Percentiles rank a stretch among this genome's conserved stretches.
phyloP scores from a whole-genome alignment of 2,888 invertebrate genomes.

The Papilio protenor region DNA sequence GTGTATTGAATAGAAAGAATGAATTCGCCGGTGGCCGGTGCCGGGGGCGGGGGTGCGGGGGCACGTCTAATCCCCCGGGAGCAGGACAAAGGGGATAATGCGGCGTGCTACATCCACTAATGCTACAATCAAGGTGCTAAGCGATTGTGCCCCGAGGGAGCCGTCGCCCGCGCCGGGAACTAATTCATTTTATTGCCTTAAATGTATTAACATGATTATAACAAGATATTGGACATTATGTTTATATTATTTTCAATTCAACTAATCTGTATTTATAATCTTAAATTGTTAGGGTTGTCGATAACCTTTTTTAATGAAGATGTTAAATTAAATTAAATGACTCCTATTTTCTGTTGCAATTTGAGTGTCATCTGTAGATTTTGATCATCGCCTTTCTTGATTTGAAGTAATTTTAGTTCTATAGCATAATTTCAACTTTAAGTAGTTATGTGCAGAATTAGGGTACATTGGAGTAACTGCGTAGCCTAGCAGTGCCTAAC shows the following conservation, averaged over 20 bases:
- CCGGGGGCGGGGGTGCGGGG: slow-evolving; percentile 33
- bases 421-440: not conserved
- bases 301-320: not conserved
- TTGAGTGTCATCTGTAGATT: not conserved
- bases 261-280: not conserved
- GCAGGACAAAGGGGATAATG: slow-evolving; percentile 53
- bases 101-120: slow-evolving; percentile 46
- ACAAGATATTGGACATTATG: slow-evolving; percentile 18
- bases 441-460: not conserved
- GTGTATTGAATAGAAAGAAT: slow-evolving; percentile 39
- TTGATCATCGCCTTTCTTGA: not conserved
- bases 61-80: slow-evolving; percentile 51
- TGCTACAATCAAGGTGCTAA: slow-evolving; percentile 51
- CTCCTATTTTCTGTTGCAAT: not conserved
- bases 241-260: not conserved
- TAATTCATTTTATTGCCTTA: slow-evolving; percentile 38
- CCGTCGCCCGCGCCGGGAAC: slow-evolving; percentile 39
- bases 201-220: slow-evolving; percentile 36
- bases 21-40: slow-evolving; percentile 28
- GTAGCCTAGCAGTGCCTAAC: not conserved
- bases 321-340: not conserved
- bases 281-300: not conserved
- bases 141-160: slow-evolving; percentile 50
- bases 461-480: not conserved
- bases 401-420: not conserved